These are phyloP conservation scores for Drosophila azteca DNA, from an alignment of 1,140 invertebrate species.

Conservation along the genomic window DNA sequence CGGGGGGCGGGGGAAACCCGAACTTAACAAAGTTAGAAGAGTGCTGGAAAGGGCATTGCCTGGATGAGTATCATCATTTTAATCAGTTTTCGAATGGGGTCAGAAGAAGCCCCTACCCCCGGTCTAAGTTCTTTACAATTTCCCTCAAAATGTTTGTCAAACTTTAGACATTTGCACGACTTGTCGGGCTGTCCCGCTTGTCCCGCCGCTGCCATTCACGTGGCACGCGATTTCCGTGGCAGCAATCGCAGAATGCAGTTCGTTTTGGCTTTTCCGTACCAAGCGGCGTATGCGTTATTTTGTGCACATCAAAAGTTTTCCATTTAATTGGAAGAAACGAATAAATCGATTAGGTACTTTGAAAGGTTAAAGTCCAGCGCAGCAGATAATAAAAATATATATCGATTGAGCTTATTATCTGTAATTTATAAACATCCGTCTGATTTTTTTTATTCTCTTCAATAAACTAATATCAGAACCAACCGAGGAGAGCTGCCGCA, in stretches of 20 bases:
- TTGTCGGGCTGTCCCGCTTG: too few relatives aligned
- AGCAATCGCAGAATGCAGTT: too few relatives aligned
- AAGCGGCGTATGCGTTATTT: constrained; percentile 58
- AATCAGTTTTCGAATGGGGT: constrained; percentile 47
- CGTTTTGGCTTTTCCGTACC: constrained; percentile 34
- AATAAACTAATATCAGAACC: too few relatives aligned
- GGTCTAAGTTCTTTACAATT: too few relatives aligned
- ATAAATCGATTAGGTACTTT: constrained; percentile 4
- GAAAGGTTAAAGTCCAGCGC: too few relatives aligned
- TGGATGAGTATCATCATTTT: constrained; percentile 31
- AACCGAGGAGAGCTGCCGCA: too few relatives aligned
- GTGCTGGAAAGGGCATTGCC: constrained; percentile 33
- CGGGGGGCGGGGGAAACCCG: constrained; percentile 3
- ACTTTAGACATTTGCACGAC: constrained; percentile 73
- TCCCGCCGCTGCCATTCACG: constrained; percentile 41
- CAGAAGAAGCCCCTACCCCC: background rate
- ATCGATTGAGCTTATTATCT: too few relatives aligned
- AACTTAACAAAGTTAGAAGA: constrained; percentile 43
- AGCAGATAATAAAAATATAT: too few relatives aligned
- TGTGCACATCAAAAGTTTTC: constrained; percentile 5
- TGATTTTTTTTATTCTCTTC: too few relatives aligned
- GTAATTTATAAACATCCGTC: too few relatives aligned
- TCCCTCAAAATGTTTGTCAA: constrained; percentile 48
- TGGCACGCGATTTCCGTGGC: constrained; percentile 70
- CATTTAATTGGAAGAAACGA: background rate